Evolutionary conservation across 64 coral and sea anemone species (phyloP), one percentile per base, ranked within the genome.

Genomic region (Platygyra sinensis): DNA sequence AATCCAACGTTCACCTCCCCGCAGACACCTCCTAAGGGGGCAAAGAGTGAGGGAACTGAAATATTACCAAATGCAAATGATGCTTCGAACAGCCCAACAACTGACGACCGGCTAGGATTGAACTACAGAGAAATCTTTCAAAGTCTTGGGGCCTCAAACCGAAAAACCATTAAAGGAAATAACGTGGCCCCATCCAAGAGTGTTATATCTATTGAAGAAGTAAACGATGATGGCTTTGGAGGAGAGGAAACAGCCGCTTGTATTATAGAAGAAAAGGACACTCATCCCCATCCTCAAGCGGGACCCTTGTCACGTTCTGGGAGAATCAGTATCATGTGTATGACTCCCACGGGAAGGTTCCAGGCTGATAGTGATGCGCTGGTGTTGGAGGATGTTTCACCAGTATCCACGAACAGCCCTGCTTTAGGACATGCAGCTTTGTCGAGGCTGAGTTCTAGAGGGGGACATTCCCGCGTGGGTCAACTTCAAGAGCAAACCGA

Each of bases 51-150:
- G 15, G 39, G 27, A 30, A 20, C 30, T 31, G 80, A 60, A 83
- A 32, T 30, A 15, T 39, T 60, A 19, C 57, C 57, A 65, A 80
- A 61, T 30, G 27, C 38, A 52, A 83, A 80, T 57, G 38, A 29
- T 10, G 11, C 39, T 29, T 17, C 57, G 33, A 60, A 20, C 15
- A 86, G 60, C 31, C 20, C 52, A 52, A 54, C 62, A 77, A 62
- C 32, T n/a, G 63, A 77, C 84, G 42, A 71, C 22, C 75, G 80
- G 19, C 20, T 87, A 22, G 83, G 88, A 49, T 77, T 89, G 15
- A 96, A 96, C 80, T 96, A 96, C 77, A 87, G 92, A 73, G 95
- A 90, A 36, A 91, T 96, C 51, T 94, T 96, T 33, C 88, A 91
- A 63, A 94, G 33, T 62, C 64, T 96, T 11, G 91, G 95, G 2